Evolutionary conservation across 2,113 vertebrate species (phyloP), one percentile per base, ranked within the genome.

Genomic region (Rhinoderma darwinii): DNA sequence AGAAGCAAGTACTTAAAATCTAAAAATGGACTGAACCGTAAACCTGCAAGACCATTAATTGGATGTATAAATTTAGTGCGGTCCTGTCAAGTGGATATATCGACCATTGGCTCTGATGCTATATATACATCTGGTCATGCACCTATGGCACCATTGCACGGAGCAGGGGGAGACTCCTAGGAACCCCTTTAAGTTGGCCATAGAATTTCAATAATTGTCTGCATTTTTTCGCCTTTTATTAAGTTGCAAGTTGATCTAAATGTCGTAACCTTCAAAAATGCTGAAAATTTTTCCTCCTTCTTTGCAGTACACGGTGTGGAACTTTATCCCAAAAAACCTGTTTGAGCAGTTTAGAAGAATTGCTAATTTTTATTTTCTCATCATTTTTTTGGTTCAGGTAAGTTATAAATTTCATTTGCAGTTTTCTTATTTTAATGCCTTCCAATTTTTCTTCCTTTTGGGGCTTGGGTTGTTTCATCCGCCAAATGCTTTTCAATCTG

Each of bases 281-380:
- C 22, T 32, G 30, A 37, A 7, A 2, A 39, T 80, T 79, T n/a
- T 27, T 79, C 11, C 12, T 59, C 39, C 74, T 91, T 89, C 88
- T 88, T 84, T 43, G 0, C 92, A 99, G 98, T 99, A 99, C 92
- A 99, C 98, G 11, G 93, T 99, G 90, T 99, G 98, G 98, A 99
- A 99, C 93, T 99, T 99, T 91, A 96, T 99, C 91, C 98, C 98
- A 88, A 99, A 99, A 96, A 99, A 99, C 91, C 93, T 99, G 56
- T 99, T 99, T 89, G 98, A 99, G 90, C 98, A 99, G 93, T 99
- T 99, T 88, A 94, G 98, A 95, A 97, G 98, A 96, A 99, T 99
- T 90, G 98, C 98, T 89, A 99, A 99, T 93, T 99, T 99, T 94
- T 99, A 99, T 94, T 99, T 99, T 93, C 98, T 99, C 86, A 99